phyloP scores from a whole-genome alignment of 1,140 invertebrate genomes.

The Drosophila ambigua region DNA sequence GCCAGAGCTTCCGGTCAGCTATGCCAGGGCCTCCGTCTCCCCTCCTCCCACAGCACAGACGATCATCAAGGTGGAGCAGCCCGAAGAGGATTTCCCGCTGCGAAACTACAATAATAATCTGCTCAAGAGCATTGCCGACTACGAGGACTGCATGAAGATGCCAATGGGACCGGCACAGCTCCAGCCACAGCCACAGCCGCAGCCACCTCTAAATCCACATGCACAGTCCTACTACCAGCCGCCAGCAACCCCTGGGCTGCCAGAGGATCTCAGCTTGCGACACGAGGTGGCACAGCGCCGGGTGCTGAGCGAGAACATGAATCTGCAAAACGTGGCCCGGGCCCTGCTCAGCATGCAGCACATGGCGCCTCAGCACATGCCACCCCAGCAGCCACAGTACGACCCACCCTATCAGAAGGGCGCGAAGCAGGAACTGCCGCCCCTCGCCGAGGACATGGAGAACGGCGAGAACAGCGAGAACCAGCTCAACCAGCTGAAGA shows the following conservation, averaged over 20 bases:
- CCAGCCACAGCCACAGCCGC: conserved; percentile 9
- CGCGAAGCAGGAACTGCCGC: neutral
- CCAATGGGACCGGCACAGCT: neutral
- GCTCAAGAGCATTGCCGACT: conserved; percentile 78
- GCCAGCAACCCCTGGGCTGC: conserved; percentile 35
- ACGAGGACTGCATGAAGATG: conserved; percentile 74
- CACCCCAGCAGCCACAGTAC: conserved; percentile 1
- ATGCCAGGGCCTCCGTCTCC: conserved; percentile 16
- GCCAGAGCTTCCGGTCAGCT: conserved; percentile 10
- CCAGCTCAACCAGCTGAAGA: conserved; percentile 57
- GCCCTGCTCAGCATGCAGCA: conserved; percentile 77
- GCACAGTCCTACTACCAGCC: conserved; percentile 23
- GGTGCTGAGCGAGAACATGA: conserved; percentile 70
- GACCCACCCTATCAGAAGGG: conserved; percentile 15
- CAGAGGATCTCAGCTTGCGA: conserved; percentile 66
- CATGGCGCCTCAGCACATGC: conserved; percentile 38
- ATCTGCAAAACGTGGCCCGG: conserved; percentile 76
- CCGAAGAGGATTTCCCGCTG: conserved; percentile 43
- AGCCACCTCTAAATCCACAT: neutral
- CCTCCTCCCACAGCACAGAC: neutral
- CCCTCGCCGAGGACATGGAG: conserved; percentile 30
- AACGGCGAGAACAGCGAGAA: conserved; percentile 44
- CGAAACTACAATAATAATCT: conserved; percentile 80
- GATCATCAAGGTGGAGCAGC: conserved; percentile 40
- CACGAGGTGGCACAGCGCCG: conserved; percentile 30